These are phyloP conservation scores for Hemicrepidius hirtus DNA, from an alignment of 2,888 invertebrate genomes.

Conservation along the genomic window DNA sequence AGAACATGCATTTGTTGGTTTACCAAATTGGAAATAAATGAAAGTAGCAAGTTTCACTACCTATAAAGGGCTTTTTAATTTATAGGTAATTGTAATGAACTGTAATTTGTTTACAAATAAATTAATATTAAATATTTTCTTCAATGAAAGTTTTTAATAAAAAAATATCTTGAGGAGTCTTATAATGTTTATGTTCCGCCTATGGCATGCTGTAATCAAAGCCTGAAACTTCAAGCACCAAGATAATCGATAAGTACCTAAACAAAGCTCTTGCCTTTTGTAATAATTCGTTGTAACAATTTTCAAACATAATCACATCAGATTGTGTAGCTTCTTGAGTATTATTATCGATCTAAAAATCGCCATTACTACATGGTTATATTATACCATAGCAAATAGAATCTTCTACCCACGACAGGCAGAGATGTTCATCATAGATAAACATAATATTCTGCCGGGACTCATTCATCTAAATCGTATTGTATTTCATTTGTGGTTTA, in stretches of 20 bases:
- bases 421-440: constrained; percentile 23
- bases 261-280: no score
- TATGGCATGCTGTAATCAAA: no score
- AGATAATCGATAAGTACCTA: no score
- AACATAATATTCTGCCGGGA: constrained; percentile 14
- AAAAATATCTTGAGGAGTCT: no score
- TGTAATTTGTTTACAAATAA: no score
- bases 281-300: constrained; percentile 1
- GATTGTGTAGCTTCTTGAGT: constrained; percentile 17
- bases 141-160: no score
- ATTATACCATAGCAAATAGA: constrained; percentile 18
- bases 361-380: constrained; percentile 14
- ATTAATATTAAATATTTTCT: no score
- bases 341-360: constrained; percentile 21
- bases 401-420: constrained; percentile 25
- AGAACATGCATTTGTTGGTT: neutral
- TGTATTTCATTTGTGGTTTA: constrained; percentile 21
- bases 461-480: constrained; percentile 29
- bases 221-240: no score
- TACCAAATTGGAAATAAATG: neutral
- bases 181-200: no score
- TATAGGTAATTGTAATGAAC: no score
- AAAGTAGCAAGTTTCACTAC: neutral
- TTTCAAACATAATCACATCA: neutral
- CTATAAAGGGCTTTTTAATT: neutral